Evolutionary conservation across 2,113 vertebrate species (phyloP).

Genomic region (Erinaceus europaeus): DNA sequence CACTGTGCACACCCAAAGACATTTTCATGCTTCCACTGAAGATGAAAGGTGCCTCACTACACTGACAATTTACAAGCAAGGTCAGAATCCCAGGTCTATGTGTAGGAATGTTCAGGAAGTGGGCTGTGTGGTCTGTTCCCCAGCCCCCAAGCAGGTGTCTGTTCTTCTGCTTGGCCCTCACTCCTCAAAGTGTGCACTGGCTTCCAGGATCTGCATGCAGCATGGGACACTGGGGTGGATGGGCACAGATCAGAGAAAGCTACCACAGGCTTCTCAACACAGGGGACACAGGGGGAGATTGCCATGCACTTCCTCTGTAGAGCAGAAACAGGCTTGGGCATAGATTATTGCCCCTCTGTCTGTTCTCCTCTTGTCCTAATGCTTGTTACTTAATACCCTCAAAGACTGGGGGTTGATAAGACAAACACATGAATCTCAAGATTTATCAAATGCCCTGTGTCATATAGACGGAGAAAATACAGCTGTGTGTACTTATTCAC

Average conservation of each 20-base stretch:
- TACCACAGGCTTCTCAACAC: rapidly evolving
- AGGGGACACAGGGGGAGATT: rapidly evolving
- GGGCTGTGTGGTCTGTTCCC: rapidly evolving
- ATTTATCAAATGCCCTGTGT: not conserved
- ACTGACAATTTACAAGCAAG: not conserved
- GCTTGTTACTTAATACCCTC: not conserved
- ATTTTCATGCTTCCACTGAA: not conserved
- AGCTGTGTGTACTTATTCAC: not conserved
- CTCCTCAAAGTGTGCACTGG: rapidly evolving
- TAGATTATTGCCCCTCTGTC: not conserved
- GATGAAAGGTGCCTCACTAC: rapidly evolving
- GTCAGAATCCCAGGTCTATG: too few species aligned
- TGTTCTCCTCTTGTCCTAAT: not conserved
- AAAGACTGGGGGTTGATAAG: slow-evolving; percentile 6
- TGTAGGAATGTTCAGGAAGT: too few species aligned
- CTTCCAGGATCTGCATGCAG: rapidly evolving
- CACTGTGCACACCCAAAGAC: rapidly evolving
- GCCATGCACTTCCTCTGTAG: rapidly evolving
- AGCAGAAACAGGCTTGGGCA: rapidly evolving
- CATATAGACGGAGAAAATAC: not conserved
- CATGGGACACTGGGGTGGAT: not conserved
- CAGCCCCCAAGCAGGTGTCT: not conserved
- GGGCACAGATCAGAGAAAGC: not conserved
- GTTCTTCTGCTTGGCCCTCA: rapidly evolving
- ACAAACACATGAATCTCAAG: slow-evolving; percentile 8